Percentiles rank a stretch among this genome's conserved stretches.
phyloP scores from a whole-genome alignment of 2,797 vertebrate species.

The Artibeus lituratus region DNA sequence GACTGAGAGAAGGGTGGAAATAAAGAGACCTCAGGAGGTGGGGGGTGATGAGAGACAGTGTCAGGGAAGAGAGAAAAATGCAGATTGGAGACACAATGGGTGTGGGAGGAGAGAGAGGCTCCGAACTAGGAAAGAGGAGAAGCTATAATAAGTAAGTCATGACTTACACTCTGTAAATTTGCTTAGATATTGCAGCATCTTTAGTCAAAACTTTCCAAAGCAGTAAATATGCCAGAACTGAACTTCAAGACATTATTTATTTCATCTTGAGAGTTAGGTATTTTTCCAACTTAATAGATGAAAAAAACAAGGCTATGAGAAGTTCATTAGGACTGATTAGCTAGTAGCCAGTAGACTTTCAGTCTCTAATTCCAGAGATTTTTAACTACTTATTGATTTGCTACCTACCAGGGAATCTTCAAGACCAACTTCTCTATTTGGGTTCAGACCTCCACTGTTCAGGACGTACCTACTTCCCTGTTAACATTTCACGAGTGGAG shows the following conservation, averaged over 20 bases:
- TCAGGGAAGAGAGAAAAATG: neutral
- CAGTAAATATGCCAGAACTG: neutral
- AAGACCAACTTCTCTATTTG: conserved; percentile 13
- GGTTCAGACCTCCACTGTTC: neutral
- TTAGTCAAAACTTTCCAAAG: neutral
- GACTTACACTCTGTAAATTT: neutral
- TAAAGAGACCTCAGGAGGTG: neutral
- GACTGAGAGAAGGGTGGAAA: neutral
- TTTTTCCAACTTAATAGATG: neutral
- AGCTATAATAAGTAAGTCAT: neutral
- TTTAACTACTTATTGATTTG: neutral
- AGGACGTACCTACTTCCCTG: conserved; percentile 19
- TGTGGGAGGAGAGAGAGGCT: neutral
- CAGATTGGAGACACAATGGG: neutral
- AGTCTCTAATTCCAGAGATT: neutral
- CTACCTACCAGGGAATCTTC: neutral
- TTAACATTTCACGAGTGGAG: neutral
- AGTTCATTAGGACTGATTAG: neutral
- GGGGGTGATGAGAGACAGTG: neutral
- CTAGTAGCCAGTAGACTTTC: neutral
- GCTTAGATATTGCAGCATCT: conserved; percentile 2
- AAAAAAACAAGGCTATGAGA: neutral
- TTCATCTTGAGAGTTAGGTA: neutral
- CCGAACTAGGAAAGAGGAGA: neutral
- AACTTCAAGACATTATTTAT: neutral